Base-by-base conservation (phyloP, 2,797 vertebrate species). In the Coregonus sp. region DNA sequence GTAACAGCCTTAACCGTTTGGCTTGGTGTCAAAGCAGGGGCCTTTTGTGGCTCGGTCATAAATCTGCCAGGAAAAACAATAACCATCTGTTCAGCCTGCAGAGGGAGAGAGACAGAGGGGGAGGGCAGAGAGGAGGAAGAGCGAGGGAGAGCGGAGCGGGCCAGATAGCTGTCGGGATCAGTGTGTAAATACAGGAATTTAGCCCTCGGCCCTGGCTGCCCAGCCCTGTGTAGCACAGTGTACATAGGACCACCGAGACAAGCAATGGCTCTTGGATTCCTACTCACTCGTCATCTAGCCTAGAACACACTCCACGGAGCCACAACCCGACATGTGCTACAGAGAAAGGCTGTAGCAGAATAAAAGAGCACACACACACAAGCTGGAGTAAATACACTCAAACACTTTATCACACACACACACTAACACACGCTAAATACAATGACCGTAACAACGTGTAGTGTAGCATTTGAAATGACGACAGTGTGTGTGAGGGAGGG, bases 21-120 rank as follows among this genome's bases (percentile, higher is more conserved):
- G 93, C 92, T 92, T 80, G 65, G 56, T 93, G 91, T 94, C 93
- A 94, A 87, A 93, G 90, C 90, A 86, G 91, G 90, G 94, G 93
- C 92, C 93, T 93, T 93, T 93, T 94, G 93, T 93, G 93, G 93
- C 94, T 93, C 88, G 88, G 92, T 95, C 92, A 88, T 93, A 95
- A 94, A 94, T 95, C 94, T 94, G 92, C 88, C 92, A 92, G 93
- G 92, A 92, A 96, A 96, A 96, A 95, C 92, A 94, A 78, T 89
- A 94, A 94, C 92, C 95, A 94, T 95, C 94, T 96, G 95, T 91
- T 93, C 77, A 75, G 56, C 78, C 85, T 63, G 20, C 25, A 63
- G 59, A 25, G 20, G 25, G 20, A 59, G 56, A n/a, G 54, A 59
- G 54, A 5, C 1, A 0, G 54, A 9, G 5, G 4, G 47, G 47